Evolutionary conservation across 1,140 invertebrate genomes (phyloP).

Genomic region (Cyrtorhinus lividipennis): DNA sequence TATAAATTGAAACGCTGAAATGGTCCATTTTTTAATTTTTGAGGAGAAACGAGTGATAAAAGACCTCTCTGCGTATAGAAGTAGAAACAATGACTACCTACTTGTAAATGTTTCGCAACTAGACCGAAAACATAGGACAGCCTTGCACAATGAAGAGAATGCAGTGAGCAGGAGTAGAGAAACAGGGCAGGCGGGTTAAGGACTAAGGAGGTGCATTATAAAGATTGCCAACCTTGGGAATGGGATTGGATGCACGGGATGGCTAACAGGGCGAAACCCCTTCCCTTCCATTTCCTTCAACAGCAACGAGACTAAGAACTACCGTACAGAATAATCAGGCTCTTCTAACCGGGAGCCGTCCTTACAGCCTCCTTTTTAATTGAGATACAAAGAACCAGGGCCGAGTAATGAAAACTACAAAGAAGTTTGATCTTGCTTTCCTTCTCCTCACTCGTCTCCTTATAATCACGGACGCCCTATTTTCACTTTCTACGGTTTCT

Average conservation of each 20-base stretch:
- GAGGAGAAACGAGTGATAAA: too few relatives aligned
- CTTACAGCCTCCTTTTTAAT: not conserved
- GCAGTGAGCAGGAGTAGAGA: not conserved
- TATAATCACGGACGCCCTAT: not conserved
- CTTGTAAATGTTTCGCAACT: not conserved
- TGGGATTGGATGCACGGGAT: not conserved
- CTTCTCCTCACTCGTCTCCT: not conserved
- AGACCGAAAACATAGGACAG: not conserved
- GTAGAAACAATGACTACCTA: not conserved
- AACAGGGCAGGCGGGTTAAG: not conserved
- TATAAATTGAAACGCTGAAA: too few relatives aligned
- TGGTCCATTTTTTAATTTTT: too few relatives aligned
- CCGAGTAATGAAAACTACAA: conserved; percentile 10
- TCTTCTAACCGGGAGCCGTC: not conserved
- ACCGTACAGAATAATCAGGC: not conserved
- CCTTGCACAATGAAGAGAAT: not conserved
- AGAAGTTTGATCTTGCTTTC: not conserved
- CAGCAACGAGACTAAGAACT: not conserved
- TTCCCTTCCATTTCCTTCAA: too few relatives aligned
- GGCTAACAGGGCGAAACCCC: too few relatives aligned
- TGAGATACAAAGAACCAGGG: conserved; percentile 6
- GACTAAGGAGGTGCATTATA: conserved; percentile 1
- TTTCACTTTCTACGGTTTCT: too few relatives aligned
- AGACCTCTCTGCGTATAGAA: too few relatives aligned
- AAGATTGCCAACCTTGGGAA: conserved; percentile 2